phyloP scores from a whole-genome alignment of 2,113 vertebrate species.

The Gadus macrocephalus region DNA sequence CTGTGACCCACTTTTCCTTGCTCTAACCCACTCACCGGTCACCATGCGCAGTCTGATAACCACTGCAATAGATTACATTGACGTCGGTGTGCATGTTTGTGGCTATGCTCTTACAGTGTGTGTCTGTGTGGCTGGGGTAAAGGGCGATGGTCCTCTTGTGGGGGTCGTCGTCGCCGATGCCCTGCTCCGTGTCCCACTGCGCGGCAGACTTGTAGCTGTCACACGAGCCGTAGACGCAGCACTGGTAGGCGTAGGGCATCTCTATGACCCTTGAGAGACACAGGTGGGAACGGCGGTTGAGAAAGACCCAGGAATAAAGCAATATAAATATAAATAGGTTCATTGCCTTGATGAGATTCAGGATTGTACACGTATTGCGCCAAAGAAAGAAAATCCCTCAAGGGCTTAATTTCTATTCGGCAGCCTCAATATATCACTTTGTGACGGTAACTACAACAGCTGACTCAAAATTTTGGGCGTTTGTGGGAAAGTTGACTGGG shows the following conservation, averaged over 20 bases:
- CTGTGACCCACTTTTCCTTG: no score
- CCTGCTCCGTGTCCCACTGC: slow-evolving; percentile 77
- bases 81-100: neutral
- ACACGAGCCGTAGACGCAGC: slow-evolving; percentile 86
- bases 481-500: no score
- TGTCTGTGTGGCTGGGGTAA: slow-evolving; percentile 76
- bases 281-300: neutral
- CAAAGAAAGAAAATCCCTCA: neutral
- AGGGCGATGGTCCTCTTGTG: slow-evolving; percentile 77
- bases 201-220: slow-evolving; percentile 72
- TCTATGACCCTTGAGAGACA: slow-evolving; percentile 80
- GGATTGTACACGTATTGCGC: neutral
- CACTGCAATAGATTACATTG: no score
- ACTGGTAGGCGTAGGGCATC: slow-evolving; percentile 93
- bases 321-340: no score
- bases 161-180: slow-evolving; percentile 76
- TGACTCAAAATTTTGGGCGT: neutral
- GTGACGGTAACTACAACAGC: neutral
- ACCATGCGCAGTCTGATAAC: no score
- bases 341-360: neutral
- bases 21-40: no score
- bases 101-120: slow-evolving; percentile 78
- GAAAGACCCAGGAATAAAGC: no score
- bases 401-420: neutral
- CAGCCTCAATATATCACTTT: neutral